Percentiles rank a stretch among this genome's conserved stretches.
Conservation (phyloP, 1,140 invertebrate genomes). For the Saccostrea cuccullata region DNA sequence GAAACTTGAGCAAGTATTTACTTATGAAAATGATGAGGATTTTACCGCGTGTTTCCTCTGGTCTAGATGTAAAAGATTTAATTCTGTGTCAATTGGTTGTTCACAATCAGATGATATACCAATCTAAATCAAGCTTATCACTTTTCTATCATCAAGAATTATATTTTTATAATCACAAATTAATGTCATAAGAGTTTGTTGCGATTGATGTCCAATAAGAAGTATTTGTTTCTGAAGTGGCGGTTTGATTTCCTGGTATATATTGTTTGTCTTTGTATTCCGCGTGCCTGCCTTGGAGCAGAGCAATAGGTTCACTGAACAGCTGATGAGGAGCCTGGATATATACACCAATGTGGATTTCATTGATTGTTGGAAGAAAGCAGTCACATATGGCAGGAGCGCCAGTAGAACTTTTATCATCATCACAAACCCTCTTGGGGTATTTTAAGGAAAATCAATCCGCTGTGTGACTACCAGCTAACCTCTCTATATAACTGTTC, state of each 20-base stretch:
- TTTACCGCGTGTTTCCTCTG: neutral
- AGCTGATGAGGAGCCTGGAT: neutral
- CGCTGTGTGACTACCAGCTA: neutral
- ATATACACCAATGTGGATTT: conserved; percentile 25
- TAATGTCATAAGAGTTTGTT: neutral
- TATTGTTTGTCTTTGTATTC: neutral
- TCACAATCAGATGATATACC: neutral
- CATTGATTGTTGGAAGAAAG: conserved; percentile 27
- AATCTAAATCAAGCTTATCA: neutral
- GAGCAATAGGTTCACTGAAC: neutral
- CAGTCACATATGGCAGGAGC: conserved; percentile 23
- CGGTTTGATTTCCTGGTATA: neutral
- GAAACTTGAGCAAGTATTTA: conserved; percentile 37
- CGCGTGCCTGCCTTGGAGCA: neutral
- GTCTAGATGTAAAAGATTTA: neutral
- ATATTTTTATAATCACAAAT: neutral
- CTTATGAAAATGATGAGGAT: conserved; percentile 25
- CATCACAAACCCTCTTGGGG: conserved; percentile 31
- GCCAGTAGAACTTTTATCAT: conserved; percentile 32
- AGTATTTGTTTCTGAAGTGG: neutral
- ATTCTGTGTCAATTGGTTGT: conserved; percentile 26
- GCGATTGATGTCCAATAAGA: neutral
- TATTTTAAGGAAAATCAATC: conserved; percentile 35
- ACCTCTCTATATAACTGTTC: neutral
- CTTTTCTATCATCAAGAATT: neutral